phyloP scores from a whole-genome alignment of 1,140 invertebrate genomes.

The Camponotus pennsylvanicus region DNA sequence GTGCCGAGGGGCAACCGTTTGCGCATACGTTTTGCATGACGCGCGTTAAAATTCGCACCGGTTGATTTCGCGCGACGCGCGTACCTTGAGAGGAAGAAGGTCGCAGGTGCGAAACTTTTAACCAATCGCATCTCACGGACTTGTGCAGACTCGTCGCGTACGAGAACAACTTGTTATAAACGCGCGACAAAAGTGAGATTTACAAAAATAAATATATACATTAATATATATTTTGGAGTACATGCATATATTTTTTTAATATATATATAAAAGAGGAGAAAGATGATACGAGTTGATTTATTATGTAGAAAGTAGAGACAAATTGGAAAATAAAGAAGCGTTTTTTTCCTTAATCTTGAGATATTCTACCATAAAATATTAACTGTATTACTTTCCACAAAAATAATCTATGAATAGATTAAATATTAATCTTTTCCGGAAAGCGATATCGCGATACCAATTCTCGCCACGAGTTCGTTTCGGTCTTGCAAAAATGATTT shows the following conservation, averaged over 20 bases:
- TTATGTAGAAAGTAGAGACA: not conserved
- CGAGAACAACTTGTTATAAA: not conserved
- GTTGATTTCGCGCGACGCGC: conserved; percentile 18
- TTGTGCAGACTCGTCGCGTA: not conserved
- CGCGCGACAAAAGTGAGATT: not conserved
- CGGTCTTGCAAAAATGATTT: conserved; percentile 18
- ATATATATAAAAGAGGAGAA: no score
- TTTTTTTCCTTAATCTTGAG: not conserved
- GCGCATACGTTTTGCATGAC: conserved; percentile 43
- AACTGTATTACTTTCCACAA: not conserved
- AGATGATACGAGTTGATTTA: no score
- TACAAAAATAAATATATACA: not conserved
- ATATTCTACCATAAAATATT: not conserved
- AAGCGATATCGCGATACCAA: conserved; percentile 21
- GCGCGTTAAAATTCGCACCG: conserved; percentile 66
- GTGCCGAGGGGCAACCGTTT: conserved; percentile 34
- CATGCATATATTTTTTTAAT: no score
- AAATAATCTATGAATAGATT: conserved; percentile 37
- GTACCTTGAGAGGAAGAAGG: conserved; percentile 54
- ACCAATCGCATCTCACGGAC: conserved; percentile 5
- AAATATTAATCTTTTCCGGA: conserved; percentile 39
- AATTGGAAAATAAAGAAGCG: not conserved
- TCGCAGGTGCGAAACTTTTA: conserved; percentile 38
- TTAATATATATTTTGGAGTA: no score
- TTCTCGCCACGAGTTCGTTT: conserved; percentile 9